These are phyloP conservation scores for Drosophila watanabei DNA, from an alignment of 1,140 invertebrate genomes.

Conservation along the genomic window DNA sequence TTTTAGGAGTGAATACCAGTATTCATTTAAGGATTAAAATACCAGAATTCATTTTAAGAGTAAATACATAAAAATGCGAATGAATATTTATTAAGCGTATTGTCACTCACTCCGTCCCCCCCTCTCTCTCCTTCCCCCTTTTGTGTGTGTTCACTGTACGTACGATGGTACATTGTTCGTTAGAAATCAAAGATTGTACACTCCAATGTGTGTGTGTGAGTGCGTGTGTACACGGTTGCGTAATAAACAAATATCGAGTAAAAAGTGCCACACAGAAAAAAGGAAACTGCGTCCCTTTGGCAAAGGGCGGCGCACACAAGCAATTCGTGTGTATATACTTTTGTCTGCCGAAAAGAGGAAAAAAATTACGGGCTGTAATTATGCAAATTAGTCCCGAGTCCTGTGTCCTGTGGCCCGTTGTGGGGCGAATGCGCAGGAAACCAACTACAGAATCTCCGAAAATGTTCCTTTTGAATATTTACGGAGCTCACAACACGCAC, in stretches of 20 bases:
- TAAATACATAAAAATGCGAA: constrained; percentile 50
- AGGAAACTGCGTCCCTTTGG: constrained; percentile 75
- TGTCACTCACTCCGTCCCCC: constrained; percentile 5
- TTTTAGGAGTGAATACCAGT: too few relatives aligned
- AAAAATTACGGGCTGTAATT: constrained; percentile 82
- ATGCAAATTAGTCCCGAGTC: constrained; percentile 77
- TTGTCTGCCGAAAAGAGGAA: constrained; percentile 42
- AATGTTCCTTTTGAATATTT: constrained; percentile 50
- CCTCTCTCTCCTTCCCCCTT: not conserved
- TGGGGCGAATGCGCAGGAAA: constrained; percentile 52
- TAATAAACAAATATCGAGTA: constrained; percentile 51
- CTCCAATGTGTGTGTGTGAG: constrained; percentile 15
- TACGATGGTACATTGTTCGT: constrained; percentile 25
- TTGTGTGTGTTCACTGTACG: constrained; percentile 1
- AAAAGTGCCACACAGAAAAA: constrained; percentile 60
- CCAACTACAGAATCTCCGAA: constrained; percentile 57
- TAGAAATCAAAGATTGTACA: constrained; percentile 56
- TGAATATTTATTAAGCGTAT: constrained; percentile 15
- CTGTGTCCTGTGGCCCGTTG: constrained; percentile 35
- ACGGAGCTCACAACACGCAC: constrained; percentile 67
- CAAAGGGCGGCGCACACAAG: constrained; percentile 34
- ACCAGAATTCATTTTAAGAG: constrained; percentile 17
- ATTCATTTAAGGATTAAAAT: constrained; percentile 35
- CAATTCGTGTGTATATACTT: constrained; percentile 48
- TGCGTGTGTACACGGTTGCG: constrained; percentile 39